phyloP scores from a whole-genome alignment of 1,140 invertebrate species.

The Caenorhabditis remanei region DNA sequence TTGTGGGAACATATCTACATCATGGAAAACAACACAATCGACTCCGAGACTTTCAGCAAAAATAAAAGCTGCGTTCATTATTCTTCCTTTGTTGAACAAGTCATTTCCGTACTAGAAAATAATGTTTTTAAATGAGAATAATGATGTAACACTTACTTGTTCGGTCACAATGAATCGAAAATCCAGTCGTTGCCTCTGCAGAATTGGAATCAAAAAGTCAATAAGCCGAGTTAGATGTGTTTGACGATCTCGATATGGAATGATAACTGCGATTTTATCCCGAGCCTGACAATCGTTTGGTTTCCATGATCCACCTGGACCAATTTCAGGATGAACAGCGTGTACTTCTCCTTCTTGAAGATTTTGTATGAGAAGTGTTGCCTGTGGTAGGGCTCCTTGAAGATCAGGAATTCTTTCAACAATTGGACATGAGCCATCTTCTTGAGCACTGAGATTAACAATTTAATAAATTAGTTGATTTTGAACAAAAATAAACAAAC shows the following conservation, averaged over 20 bases:
- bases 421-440: conserved; percentile 49
- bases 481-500: background rate
- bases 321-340: conserved; percentile 69
- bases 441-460: conserved; percentile 10
- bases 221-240: conserved; percentile 83
- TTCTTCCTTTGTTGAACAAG: conserved; percentile 91
- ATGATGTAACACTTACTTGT: conserved; percentile 68
- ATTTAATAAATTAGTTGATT: background rate
- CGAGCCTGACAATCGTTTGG: conserved; percentile 69
- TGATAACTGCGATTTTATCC: conserved; percentile 84
- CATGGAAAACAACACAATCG: conserved; percentile 91
- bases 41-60: conserved; percentile 74
- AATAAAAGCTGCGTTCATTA: conserved; percentile 90
- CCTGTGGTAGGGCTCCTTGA: conserved; percentile 65
- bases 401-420: conserved; percentile 60
- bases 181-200: conserved; percentile 84
- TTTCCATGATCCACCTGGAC: conserved; percentile 72
- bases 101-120: conserved; percentile 79
- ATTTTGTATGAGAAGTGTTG: conserved; percentile 72
- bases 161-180: conserved; percentile 78
- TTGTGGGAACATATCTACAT: conserved; percentile 90
- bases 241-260: conserved; percentile 89
- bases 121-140: background rate
- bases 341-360: conserved; percentile 71
- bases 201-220: conserved; percentile 89